Evolutionary conservation across 1,140 invertebrate species (phyloP), one percentile per base, ranked within the genome.

Genomic region (Brachionus rotundiformis): DNA sequence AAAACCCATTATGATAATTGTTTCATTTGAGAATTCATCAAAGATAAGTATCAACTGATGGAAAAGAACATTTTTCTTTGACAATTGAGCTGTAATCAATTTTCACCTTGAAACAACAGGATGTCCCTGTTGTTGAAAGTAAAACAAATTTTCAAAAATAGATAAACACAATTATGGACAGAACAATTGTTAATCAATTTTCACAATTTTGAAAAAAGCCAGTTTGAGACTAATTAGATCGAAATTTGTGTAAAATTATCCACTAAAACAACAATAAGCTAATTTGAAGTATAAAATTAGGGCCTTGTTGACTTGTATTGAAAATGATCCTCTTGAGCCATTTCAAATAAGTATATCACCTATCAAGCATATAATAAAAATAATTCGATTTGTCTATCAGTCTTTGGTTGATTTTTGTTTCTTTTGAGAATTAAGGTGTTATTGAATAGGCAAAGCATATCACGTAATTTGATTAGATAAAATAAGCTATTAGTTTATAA

Each of bases 101-200:
- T 68, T 68, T 68, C 63, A 68, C 63, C 63, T 63, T 29, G 16
- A 33, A 68, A 19, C 63, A 68, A 68, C 63, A 68, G 63, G 63
- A 68, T 36, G 31, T 39, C 11, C 10, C 63, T 36, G 16, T 68
- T 33, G 31, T n/a, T n/a, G n/a, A 68, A 68, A 68, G 63, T 16
- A 36, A 63, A 11, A 68, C 63, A 36, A 68, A 68, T 19, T n/a
- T n/a, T n/a, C n/a, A 16, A 36, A 68, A 68, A 68, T 0, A 68
- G 31, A 68, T 33, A 68, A 68, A 68, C 27, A 68, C 31, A 36
- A n/a, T 19, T 19, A 19, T 19, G 16, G 29, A 68, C 19, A 36
- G 33, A 19, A 39, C 63, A 39, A 68, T 68, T 68, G 63, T 68
- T 68, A 68, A 68, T 68, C 63, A 68, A 68, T 68, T 68, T 68